Evolutionary conservation across 2,888 invertebrate genomes (phyloP).

Genomic region (Encarsia formosa): DNA sequence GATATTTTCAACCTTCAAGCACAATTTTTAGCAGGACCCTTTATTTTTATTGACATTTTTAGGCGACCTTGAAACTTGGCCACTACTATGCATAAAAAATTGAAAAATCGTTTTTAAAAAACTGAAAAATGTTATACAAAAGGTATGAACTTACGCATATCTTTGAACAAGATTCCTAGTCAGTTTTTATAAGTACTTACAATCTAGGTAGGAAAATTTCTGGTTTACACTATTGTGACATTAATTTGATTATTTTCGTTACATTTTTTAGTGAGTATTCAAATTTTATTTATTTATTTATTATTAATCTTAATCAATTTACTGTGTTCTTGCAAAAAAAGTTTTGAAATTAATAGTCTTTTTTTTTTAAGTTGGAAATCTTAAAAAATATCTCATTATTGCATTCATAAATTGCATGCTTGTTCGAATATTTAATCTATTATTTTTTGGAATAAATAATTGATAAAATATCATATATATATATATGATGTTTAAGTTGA

Average conservation of each 20-base stretch:
- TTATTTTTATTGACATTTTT: conserved; percentile 32
- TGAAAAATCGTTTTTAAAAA: conserved; percentile 13
- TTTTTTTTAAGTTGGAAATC: too few relatives aligned
- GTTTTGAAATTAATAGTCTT: too few relatives aligned
- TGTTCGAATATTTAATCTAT: too few relatives aligned
- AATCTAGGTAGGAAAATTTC: conserved; percentile 22
- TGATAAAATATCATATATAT: too few relatives aligned
- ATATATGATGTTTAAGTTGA: too few relatives aligned
- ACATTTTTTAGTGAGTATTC: neutral
- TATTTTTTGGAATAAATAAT: too few relatives aligned
- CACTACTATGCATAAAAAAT: conserved; percentile 2
- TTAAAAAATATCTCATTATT: too few relatives aligned
- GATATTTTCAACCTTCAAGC: conserved; percentile 7
- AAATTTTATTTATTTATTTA: neutral
- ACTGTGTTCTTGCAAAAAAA: too few relatives aligned
- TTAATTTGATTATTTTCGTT: conserved; percentile 24
- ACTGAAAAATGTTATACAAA: conserved; percentile 11
- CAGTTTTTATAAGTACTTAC: conserved; percentile 13
- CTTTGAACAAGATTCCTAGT: neutral
- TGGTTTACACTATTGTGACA: conserved; percentile 23
- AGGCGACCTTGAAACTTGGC: conserved; percentile 20
- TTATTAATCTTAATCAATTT: neutral
- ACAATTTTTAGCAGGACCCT: conserved; percentile 3
- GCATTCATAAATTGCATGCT: too few relatives aligned
- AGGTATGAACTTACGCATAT: neutral